Evolutionary conservation across 2,113 vertebrate genomes (phyloP).

Genomic region (Bettongia penicillata): DNA sequence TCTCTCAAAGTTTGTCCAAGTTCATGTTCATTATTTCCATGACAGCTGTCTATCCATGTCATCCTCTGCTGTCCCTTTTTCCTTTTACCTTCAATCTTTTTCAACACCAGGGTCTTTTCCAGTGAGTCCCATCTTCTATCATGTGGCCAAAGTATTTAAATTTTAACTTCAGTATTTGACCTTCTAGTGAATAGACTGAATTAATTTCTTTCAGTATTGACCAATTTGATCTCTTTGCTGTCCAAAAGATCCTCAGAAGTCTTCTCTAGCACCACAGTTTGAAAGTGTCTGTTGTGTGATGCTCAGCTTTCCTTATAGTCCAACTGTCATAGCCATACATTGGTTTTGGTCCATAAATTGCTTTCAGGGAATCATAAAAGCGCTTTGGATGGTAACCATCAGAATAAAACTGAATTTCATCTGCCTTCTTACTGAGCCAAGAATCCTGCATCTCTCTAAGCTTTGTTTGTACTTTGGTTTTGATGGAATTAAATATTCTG

Average conservation of each 20-base stretch:
- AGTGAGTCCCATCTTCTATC: neutral
- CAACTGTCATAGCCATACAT: neutral
- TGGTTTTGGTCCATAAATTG: neutral
- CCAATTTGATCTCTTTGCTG: neutral
- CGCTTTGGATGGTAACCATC: too few relatives aligned
- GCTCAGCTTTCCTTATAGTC: neutral
- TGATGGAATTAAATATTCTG: too few relatives aligned
- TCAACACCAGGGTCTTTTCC: neutral
- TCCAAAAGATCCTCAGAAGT: neutral
- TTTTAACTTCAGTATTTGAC: neutral
- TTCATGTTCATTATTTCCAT: neutral
- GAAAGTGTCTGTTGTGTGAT: neutral
- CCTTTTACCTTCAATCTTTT: neutral
- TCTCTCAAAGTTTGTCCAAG: neutral
- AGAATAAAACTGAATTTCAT: too few relatives aligned
- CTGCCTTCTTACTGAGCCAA: too few relatives aligned
- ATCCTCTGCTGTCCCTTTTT: neutral
- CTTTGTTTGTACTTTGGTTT: too few relatives aligned
- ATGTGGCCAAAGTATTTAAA: neutral
- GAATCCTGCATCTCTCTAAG: too few relatives aligned
- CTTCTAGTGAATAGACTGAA: neutral
- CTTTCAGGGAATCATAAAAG: too few relatives aligned
- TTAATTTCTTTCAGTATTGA: neutral
- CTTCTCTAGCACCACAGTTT: neutral
- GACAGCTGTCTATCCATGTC: neutral